A percentile compares a stretch with the other conserved stretches of the same genome.
These are phyloP conservation scores for Dermolepida albohirtum DNA, from an alignment of 2,888 invertebrate species.

Conservation along the genomic window DNA sequence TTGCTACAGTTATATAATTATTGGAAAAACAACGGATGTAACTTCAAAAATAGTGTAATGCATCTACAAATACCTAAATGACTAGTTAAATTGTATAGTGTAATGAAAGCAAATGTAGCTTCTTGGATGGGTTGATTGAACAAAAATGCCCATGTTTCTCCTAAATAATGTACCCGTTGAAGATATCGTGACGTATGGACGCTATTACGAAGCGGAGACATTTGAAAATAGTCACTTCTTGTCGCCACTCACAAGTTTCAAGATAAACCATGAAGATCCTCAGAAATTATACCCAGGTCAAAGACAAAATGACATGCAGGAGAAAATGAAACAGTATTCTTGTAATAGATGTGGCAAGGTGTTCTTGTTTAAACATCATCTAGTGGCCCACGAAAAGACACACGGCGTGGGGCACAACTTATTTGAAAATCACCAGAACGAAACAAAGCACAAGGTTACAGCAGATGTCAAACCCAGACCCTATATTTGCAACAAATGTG, in stretches of 20 bases:
- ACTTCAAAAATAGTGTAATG: slow-evolving; percentile 11
- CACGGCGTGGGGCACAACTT: slow-evolving; percentile 80
- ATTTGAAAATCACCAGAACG: slow-evolving; percentile 20
- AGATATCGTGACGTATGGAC: slow-evolving; percentile 45
- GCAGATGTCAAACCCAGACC: slow-evolving; percentile 66
- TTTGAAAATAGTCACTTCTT: slow-evolving; percentile 50
- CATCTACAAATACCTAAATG: neutral
- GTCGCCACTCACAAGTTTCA: slow-evolving; percentile 49
- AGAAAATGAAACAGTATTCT: slow-evolving; percentile 80
- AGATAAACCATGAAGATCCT: slow-evolving; percentile 48
- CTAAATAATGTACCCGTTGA: slow-evolving; percentile 49
- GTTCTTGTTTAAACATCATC: slow-evolving; percentile 86
- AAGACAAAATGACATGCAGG: slow-evolving; percentile 38
- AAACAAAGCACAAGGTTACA: slow-evolving; percentile 30
- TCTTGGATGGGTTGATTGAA: slow-evolving; percentile 37
- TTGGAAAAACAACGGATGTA: slow-evolving; percentile 5
- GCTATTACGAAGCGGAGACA: slow-evolving; percentile 46
- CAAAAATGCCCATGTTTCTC: slow-evolving; percentile 50
- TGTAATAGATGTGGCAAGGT: slow-evolving; percentile 87
- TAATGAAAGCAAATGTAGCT: slow-evolving; percentile 29
- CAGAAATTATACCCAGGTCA: slow-evolving; percentile 38
- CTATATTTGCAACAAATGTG: slow-evolving; percentile 85
- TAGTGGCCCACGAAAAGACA: slow-evolving; percentile 85
- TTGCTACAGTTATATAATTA: slow-evolving; percentile 26
- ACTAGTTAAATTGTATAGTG: slow-evolving; percentile 1